phyloP scores from a whole-genome alignment of 2,113 vertebrate genomes.

The Melanerpes aurifrons region DNA sequence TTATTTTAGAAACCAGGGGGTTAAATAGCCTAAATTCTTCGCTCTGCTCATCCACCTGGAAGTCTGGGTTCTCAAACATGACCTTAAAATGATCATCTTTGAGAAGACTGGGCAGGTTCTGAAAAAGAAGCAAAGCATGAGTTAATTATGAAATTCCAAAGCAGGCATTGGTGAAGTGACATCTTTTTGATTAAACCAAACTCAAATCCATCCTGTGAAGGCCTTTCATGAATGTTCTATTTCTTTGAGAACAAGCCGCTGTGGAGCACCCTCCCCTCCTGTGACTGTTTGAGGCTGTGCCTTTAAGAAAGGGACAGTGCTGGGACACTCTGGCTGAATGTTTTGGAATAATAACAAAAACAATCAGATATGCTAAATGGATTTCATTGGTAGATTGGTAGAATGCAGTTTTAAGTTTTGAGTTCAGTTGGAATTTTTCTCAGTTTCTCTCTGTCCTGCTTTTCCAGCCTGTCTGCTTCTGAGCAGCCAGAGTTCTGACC shows the following conservation, averaged over 20 bases:
- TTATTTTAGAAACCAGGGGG: slow-evolving; percentile 94
- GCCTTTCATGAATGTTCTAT: not conserved
- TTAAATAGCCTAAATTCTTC: slow-evolving; percentile 96
- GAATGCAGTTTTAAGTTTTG: too few species aligned
- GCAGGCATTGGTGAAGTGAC: not conserved
- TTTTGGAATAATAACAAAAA: too few species aligned
- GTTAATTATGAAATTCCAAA: not conserved
- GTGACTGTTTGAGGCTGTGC: too few species aligned
- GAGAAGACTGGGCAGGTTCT: slow-evolving; percentile 90
- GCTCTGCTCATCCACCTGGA: slow-evolving; percentile 94
- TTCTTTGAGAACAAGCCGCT: not conserved
- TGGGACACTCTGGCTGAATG: too few species aligned
- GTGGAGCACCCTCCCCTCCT: not conserved
- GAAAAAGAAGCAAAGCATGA: slow-evolving; percentile 9
- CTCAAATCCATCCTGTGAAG: not conserved
- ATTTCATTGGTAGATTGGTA: too few species aligned
- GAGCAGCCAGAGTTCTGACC: too few species aligned
- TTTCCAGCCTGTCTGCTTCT: too few species aligned
- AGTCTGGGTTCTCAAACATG: slow-evolving; percentile 99
- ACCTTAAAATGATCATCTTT: slow-evolving; percentile 95
- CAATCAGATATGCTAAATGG: too few species aligned
- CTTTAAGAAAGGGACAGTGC: too few species aligned
- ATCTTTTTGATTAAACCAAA: not conserved
- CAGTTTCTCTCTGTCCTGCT: too few species aligned
- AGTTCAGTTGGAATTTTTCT: too few species aligned